Percentiles rank a stretch among this genome's conserved stretches.
phyloP scores from a whole-genome alignment of 2,888 invertebrate genomes.

The Tyria jacobaeae region DNA sequence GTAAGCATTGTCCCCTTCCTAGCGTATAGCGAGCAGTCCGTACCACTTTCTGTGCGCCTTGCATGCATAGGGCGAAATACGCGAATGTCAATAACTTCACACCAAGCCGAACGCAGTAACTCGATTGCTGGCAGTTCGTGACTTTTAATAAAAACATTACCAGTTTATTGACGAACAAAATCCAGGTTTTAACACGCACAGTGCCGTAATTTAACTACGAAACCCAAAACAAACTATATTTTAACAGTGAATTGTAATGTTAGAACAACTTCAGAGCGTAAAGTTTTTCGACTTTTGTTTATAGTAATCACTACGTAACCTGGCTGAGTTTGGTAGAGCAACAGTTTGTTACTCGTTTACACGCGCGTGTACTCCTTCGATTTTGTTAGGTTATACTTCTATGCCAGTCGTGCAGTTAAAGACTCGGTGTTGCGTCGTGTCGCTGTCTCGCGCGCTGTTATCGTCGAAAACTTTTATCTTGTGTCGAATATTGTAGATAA shows the following conservation, averaged over 20 bases:
- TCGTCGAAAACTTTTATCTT: conserved; percentile 73
- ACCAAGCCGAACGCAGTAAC: conserved; percentile 32
- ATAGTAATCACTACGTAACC: conserved; percentile 68
- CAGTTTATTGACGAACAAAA: conserved; percentile 68
- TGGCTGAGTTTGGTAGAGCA: conserved; percentile 71
- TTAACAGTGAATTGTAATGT: conserved; percentile 64
- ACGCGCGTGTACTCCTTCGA: conserved; percentile 67
- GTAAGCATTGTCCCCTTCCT: conserved; percentile 58
- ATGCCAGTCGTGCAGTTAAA: conserved; percentile 69
- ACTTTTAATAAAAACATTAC: conserved; percentile 75
- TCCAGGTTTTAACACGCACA: conserved; percentile 73
- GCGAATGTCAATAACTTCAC: conserved; percentile 54
- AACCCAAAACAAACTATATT: conserved; percentile 65
- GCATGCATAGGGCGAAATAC: conserved; percentile 13
- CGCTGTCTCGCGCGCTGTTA: conserved; percentile 62
- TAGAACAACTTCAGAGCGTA: conserved; percentile 50
- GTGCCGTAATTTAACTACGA: conserved; percentile 64
- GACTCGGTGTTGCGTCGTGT: conserved; percentile 61
- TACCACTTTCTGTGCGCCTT: conserved; percentile 53
- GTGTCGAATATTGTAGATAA: conserved; percentile 67
- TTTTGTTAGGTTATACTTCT: conserved; percentile 78
- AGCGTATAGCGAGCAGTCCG: conserved; percentile 59
- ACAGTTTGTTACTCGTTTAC: conserved; percentile 60
- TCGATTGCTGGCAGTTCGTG: conserved; percentile 60
- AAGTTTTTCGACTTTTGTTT: conserved; percentile 76